Evolutionary conservation across 2,797 vertebrate genomes (phyloP).

Genomic region (Cygnus olor): DNA sequence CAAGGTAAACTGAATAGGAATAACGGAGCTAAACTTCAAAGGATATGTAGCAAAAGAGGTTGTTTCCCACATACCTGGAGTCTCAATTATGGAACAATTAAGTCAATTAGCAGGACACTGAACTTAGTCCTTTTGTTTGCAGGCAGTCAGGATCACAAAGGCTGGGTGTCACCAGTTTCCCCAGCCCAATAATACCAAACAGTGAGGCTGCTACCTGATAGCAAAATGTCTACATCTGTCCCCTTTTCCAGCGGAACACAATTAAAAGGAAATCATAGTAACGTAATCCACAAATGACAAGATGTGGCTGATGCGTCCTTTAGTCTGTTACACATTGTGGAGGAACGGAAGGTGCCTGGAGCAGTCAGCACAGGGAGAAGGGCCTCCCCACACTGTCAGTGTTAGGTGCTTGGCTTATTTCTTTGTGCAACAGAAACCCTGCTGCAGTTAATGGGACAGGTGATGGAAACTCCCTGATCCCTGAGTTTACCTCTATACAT

Average conservation of each 20-base stretch:
- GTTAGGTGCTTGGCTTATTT: background rate
- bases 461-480: background rate
- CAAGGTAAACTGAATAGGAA: background rate
- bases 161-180: background rate
- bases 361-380: background rate
- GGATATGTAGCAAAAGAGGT: background rate
- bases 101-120: background rate
- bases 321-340: accelerated
- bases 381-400: background rate
- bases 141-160: background rate
- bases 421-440: background rate
- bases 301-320: background rate
- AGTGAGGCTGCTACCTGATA: background rate
- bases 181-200: background rate
- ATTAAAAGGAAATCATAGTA: background rate
- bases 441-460: background rate
- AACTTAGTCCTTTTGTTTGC: background rate
- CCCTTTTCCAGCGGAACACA: background rate
- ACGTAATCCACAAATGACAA: background rate
- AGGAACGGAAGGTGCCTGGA: background rate
- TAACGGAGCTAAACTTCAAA: background rate
- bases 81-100: background rate
- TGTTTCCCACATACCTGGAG: background rate
- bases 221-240: background rate
- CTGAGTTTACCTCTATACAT: background rate